phyloP scores from a whole-genome alignment of 2,113 vertebrate species.

The Nothoprocta perdicaria region DNA sequence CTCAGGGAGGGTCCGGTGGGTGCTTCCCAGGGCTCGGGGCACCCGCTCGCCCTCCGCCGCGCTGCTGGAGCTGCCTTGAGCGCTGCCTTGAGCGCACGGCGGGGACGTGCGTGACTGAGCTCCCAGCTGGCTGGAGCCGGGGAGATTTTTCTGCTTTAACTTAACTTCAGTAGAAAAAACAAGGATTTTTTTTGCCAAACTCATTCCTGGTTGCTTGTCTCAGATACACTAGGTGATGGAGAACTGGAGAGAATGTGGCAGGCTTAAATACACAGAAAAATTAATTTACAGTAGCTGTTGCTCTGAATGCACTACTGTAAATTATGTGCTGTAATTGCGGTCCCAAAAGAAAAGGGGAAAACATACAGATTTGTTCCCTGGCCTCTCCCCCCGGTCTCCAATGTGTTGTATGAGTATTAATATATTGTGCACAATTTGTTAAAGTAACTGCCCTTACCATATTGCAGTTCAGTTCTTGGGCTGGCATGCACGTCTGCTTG shows the following conservation, averaged over 20 bases:
- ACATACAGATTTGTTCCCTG: background rate
- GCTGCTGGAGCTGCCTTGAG: fast-evolving
- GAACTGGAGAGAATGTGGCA: background rate
- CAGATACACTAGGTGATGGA: background rate
- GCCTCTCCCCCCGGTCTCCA: background rate
- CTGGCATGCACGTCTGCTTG: conserved; percentile 20
- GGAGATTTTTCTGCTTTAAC: background rate
- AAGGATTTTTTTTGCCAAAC: background rate
- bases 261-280: background rate
- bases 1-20: background rate
- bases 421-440: background rate
- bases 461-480: background rate
- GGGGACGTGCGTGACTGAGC: background rate
- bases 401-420: background rate
- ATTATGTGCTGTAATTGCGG: background rate
- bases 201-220: background rate
- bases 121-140: background rate
- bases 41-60: fast-evolving
- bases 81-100: fast-evolving
- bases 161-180: background rate
- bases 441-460: background rate
- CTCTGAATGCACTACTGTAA: background rate
- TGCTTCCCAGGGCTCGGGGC: background rate
- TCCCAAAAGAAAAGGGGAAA: background rate
- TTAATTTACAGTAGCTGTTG: background rate